Evolutionary conservation across 2,113 vertebrate genomes (phyloP).

Genomic region (Alectura lathami): DNA sequence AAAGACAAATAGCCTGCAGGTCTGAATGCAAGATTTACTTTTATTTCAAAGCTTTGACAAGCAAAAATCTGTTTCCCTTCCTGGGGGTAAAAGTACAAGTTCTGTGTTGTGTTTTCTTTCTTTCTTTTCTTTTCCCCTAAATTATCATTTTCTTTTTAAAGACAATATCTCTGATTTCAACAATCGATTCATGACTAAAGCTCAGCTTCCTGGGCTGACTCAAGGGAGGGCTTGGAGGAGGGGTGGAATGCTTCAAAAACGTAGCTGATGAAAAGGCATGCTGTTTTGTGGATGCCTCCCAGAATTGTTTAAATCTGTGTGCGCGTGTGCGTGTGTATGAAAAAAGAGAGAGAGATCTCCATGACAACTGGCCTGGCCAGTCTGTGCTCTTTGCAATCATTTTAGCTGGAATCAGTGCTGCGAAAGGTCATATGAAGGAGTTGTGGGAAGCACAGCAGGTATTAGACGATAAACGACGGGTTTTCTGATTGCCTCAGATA

Average conservation of each 20-base stretch:
- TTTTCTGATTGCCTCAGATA: constrained; percentile 60
- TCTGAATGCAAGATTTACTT: constrained; percentile 36
- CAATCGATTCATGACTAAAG: constrained; percentile 29
- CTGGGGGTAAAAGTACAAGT: neutral
- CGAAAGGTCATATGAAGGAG: constrained; percentile 78
- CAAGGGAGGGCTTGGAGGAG: constrained; percentile 71
- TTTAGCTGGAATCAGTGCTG: constrained; percentile 70
- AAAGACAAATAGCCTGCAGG: constrained; percentile 40
- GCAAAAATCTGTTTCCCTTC: neutral
- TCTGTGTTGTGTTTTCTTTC: neutral
- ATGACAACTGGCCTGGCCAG: constrained; percentile 78
- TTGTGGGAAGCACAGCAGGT: constrained; percentile 79
- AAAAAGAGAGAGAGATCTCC: constrained; percentile 65
- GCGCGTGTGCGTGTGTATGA: neutral
- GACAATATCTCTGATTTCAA: constrained; percentile 4
- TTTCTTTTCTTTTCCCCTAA: neutral
- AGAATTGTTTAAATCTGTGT: constrained; percentile 60
- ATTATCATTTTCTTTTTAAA: neutral
- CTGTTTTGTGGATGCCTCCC: constrained; percentile 73
- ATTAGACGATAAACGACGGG: constrained; percentile 53
- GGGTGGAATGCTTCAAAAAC: constrained; percentile 70
- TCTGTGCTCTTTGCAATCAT: constrained; percentile 62
- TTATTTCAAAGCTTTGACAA: constrained; percentile 25
- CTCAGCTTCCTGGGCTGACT: constrained; percentile 55
- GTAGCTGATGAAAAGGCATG: constrained; percentile 73